Percentiles rank a stretch among this genome's conserved stretches.
These are phyloP conservation scores for Drosophila histrio DNA, from an alignment of 2,888 invertebrate species.

Conservation along the genomic window DNA sequence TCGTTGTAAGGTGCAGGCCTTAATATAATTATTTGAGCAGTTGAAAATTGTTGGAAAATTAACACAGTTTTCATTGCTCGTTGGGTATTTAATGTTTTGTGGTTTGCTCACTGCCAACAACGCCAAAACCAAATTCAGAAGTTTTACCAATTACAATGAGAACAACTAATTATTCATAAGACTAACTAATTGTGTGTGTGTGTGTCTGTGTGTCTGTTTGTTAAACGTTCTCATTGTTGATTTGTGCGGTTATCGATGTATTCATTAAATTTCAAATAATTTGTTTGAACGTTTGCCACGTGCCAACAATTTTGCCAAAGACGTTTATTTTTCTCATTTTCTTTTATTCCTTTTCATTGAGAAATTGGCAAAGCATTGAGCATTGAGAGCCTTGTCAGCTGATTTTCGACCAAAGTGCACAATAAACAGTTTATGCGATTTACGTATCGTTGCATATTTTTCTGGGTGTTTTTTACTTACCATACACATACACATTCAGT, in stretches of 20 bases:
- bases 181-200: conserved; percentile 26
- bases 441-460: conserved; percentile 33
- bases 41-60: conserved; percentile 7
- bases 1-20: neutral
- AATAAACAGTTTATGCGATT: conserved; percentile 37
- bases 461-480: neutral
- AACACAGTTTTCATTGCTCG: neutral
- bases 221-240: neutral
- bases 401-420: conserved; percentile 30
- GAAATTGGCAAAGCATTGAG: neutral
- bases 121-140: conserved; percentile 2
- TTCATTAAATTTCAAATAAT: conserved; percentile 48
- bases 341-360: conserved; percentile 1
- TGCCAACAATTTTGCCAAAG: conserved; percentile 37
- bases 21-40: conserved; percentile 12
- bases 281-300: conserved; percentile 37
- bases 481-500: neutral
- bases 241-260: conserved; percentile 23
- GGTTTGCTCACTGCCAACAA: conserved; percentile 11
- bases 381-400: conserved; percentile 13
- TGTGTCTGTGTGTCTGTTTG: neutral
- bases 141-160: neutral
- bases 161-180: conserved; percentile 4
- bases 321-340: neutral
- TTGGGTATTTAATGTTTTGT: conserved; percentile 10